Conservation (phyloP, 2,888 invertebrate genomes). For the Phrixothrix hirtus region DNA sequence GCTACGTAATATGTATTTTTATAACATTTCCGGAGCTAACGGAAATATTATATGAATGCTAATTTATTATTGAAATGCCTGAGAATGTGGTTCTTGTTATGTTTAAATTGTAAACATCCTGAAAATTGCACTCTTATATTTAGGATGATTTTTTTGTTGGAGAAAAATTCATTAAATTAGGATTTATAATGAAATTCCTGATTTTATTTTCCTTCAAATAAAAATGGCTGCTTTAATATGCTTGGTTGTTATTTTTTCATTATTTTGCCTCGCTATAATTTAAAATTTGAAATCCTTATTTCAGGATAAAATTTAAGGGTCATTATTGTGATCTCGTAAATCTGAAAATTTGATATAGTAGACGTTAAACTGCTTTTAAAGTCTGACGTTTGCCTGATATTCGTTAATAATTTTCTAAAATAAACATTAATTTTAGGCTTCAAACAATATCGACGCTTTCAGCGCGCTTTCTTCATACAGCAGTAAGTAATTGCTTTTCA, state of each 20-base stretch:
- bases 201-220: constrained; percentile 10
- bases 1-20: background rate
- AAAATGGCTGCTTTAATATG: constrained; percentile 10
- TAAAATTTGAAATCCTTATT: background rate
- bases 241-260: constrained; percentile 16
- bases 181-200: constrained; percentile 7
- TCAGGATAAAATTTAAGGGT: constrained; percentile 4
- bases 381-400: background rate
- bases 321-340: background rate
- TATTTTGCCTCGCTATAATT: constrained; percentile 7
- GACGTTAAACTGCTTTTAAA: background rate
- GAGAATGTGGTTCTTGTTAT: background rate
- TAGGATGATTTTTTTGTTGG: too few species aligned
- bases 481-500: constrained; percentile 25
- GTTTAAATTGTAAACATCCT: background rate
- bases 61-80: background rate
- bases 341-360: constrained; percentile 4
- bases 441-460: constrained; percentile 22
- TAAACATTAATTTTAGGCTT: constrained; percentile 18
- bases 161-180: constrained; percentile 9
- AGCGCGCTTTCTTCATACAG: constrained; percentile 12
- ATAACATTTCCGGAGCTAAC: background rate
- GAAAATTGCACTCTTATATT: background rate
- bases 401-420: constrained; percentile 11
- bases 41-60: background rate